These are phyloP conservation scores for Trichacis sp. DNA, from an alignment of 2,888 invertebrate genomes.

Conservation along the genomic window DNA sequence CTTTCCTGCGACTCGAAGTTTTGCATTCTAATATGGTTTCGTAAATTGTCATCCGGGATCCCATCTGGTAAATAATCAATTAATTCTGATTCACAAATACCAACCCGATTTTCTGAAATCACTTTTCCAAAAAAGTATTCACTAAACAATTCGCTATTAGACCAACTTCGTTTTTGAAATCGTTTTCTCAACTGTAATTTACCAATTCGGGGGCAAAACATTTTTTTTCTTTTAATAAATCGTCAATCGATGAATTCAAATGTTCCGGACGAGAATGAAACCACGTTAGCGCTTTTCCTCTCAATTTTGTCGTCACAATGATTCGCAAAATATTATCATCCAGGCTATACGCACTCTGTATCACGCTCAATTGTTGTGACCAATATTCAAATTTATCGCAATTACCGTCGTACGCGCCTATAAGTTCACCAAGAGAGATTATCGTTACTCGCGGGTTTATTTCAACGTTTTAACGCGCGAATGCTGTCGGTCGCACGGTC, in stretches of 20 bases:
- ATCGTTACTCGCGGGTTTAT: slow-evolving; percentile 3
- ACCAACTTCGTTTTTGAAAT: slow-evolving; percentile 29
- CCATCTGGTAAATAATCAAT: slow-evolving; percentile 36
- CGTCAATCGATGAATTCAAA: slow-evolving; percentile 8
- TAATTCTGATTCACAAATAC: slow-evolving; percentile 26
- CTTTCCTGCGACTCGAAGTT: slow-evolving; percentile 10
- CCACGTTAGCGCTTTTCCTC: slow-evolving; percentile 34
- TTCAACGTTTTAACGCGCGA: too few species aligned
- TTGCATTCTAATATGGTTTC: slow-evolving; percentile 30
- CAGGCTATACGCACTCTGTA: slow-evolving; percentile 18
- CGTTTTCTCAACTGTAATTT: slow-evolving; percentile 14
- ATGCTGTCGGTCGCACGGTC: too few species aligned
- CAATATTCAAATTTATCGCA: slow-evolving; percentile 18
- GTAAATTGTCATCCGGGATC: slow-evolving; percentile 25
- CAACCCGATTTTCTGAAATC: slow-evolving; percentile 29
- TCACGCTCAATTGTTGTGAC: slow-evolving; percentile 16
- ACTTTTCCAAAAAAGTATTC: slow-evolving; percentile 37
- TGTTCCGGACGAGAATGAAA: slow-evolving; percentile 32
- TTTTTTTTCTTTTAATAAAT: slow-evolving; percentile 14
- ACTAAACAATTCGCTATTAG: slow-evolving; percentile 20
- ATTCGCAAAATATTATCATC: slow-evolving; percentile 17
- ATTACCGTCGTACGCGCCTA: neutral
- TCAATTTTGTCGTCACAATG: slow-evolving; percentile 22
- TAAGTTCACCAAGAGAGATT: slow-evolving; percentile 7
- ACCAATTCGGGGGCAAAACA: slow-evolving; percentile 23